Percentiles rank a stretch among this genome's conserved stretches.
Evolutionary conservation across 2,888 invertebrate species (phyloP).

Genomic region (Hydrotaea diabolus): DNA sequence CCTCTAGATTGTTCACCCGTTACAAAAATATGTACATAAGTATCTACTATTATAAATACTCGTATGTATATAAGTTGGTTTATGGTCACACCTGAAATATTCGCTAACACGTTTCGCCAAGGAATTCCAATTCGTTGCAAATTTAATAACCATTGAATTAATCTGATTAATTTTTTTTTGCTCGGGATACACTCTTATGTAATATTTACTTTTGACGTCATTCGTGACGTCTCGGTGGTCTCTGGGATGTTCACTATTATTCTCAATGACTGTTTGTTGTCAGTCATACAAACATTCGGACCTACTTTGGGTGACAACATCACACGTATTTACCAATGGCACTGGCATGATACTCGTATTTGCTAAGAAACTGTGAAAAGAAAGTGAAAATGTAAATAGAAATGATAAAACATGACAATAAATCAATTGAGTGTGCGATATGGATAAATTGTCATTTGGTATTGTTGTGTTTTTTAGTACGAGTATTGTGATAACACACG

Average conservation of each 20-base stretch:
- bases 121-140: neutral
- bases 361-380: too few species aligned
- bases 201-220: slow-evolving; percentile 2
- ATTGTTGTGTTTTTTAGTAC: too few species aligned
- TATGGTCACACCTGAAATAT: neutral
- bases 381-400: too few species aligned
- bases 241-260: neutral
- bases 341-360: too few species aligned
- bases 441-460: too few species aligned
- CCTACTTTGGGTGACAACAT: neutral
- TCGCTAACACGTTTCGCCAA: neutral
- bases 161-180: neutral
- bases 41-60: neutral
- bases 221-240: neutral
- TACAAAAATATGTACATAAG: neutral
- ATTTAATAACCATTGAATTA: neutral
- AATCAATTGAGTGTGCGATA: too few species aligned
- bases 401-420: too few species aligned
- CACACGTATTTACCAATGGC: too few species aligned
- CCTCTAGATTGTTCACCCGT: too few species aligned
- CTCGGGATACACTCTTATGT: neutral
- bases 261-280: neutral
- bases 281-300: neutral
- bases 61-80: neutral
- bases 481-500: too few species aligned